Percentiles rank a stretch among this genome's conserved stretches.
Evolutionary conservation across 1,140 invertebrate genomes (phyloP).

Genomic region (Battus philenor): DNA sequence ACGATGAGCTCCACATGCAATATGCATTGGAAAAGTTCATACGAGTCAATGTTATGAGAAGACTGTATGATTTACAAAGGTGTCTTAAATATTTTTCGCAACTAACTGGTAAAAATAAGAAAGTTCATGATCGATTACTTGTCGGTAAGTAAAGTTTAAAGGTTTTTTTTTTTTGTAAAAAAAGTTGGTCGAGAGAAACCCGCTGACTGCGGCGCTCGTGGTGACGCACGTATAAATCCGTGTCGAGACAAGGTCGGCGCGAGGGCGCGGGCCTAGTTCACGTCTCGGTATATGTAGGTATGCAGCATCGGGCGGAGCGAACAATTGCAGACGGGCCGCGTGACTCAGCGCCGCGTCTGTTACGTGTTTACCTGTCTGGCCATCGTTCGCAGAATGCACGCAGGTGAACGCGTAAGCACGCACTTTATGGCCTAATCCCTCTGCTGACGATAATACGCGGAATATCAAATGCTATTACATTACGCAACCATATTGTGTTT

Average conservation of each 20-base stretch:
- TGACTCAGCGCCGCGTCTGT: conserved; percentile 8
- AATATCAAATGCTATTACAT: no score
- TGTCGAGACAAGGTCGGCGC: conserved; percentile 68
- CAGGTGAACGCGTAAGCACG: background rate
- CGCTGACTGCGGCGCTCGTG: conserved; percentile 28
- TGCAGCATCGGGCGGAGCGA: background rate
- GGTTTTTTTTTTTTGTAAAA: no score
- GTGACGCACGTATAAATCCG: conserved; percentile 70
- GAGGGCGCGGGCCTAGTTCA: conserved; percentile 64
- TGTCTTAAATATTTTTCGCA: no score
- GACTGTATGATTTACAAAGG: no score
- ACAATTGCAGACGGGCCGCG: conserved; percentile 12
- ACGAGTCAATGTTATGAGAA: no score
- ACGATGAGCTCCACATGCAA: no score
- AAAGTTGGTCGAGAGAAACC: conserved; percentile 18
- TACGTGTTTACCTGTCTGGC: conserved; percentile 11
- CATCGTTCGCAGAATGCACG: conserved; percentile 3
- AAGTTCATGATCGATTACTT: no score
- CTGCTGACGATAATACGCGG: no score
- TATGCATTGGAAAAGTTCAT: no score
- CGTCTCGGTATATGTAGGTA: conserved; percentile 16
- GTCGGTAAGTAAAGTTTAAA: no score
- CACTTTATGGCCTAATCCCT: background rate
- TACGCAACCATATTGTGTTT: no score
- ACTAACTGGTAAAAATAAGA: no score